These are phyloP conservation scores for Scaptomyza caliginosa DNA, from an alignment of 2,888 invertebrate species.

Conservation along the genomic window DNA sequence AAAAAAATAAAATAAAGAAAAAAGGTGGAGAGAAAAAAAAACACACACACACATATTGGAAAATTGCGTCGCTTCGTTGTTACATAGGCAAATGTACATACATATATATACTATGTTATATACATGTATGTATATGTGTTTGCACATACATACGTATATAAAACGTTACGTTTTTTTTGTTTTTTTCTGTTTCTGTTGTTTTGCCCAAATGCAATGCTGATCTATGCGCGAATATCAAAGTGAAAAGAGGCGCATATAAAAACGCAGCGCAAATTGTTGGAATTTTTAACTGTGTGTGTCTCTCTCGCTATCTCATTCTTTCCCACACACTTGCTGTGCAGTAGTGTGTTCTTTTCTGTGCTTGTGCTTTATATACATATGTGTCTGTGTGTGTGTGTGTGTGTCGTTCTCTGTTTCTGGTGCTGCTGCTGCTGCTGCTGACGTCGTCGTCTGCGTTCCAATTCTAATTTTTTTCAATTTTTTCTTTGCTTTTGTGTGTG, in stretches of 20 bases:
- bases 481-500: slow-evolving; percentile 42
- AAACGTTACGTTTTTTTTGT: slow-evolving; percentile 1
- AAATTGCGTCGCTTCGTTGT: slow-evolving; percentile 54
- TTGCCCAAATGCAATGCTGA: slow-evolving; percentile 55
- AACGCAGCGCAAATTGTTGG: slow-evolving; percentile 58
- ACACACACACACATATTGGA: slow-evolving; percentile 43
- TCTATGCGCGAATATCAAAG: slow-evolving; percentile 55
- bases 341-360: slow-evolving; percentile 24
- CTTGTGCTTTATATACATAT: slow-evolving; percentile 11
- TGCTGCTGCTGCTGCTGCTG: slow-evolving; percentile 36
- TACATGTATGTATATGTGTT: not conserved
- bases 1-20: not conserved
- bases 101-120: slow-evolving; percentile 1
- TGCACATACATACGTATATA: slow-evolving; percentile 13
- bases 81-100: slow-evolving; percentile 8
- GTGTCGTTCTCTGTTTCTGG: slow-evolving; percentile 25
- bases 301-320: slow-evolving; percentile 10
- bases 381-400: slow-evolving; percentile 38
- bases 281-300: slow-evolving; percentile 29
- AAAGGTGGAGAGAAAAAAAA: slow-evolving; percentile 2
- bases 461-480: slow-evolving; percentile 48
- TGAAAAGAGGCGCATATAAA: slow-evolving; percentile 48
- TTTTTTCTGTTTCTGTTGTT: not conserved
- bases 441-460: slow-evolving; percentile 59
- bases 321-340: slow-evolving; percentile 10